Evolutionary conservation across 64 coral and sea anemone genomes (phyloP), one percentile per base, ranked within the genome.

Genomic region (Montipora capricornis): DNA sequence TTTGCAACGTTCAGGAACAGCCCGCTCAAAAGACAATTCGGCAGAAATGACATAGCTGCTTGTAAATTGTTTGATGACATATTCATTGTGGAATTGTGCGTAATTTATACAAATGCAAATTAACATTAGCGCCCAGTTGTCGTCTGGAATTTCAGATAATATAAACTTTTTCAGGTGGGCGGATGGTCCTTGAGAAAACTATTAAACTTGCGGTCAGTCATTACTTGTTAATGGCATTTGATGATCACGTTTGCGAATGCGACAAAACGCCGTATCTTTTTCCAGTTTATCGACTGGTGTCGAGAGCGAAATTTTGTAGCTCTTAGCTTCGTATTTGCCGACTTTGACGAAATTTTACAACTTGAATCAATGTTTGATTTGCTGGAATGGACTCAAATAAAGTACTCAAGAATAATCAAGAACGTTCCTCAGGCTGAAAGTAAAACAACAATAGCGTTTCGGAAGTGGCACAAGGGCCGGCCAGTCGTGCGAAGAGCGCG

Each of bases 91-190:
- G 66, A 68, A 70, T 86, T 50, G 44, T 49, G 68, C 82, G 46
- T 86, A 85, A 85, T 85, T 83, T 48, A 78, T 50, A 78, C 45
- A 48, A 3, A 78, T 49, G 76, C 9, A 78, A 78, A 78, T 78
- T 45, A 49, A 70, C 44, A 20, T 37, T 0, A 22, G 10, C 26
- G 24, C 59, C 58, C 55, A 24, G 61, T 11, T 64, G 80, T 82
- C 8, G 80, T 55, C 80, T 82, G 13, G 52, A 16, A 82, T 71
- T 71, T 15, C 4, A n/a, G 20, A 71, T 45, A 86, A 64, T 49
- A 71, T 86, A 67, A 70, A 86, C 37, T 49, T 64, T 70, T 17
- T 14, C 15, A 70, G 10, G 47, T 47, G 29, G 66, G 82, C 49
- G 82, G 62, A 47, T 86, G 82, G 8, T 16, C 9, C 82, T 86